Conservation (phyloP, 2,888 invertebrate species). For the Acronicta leporina region DNA sequence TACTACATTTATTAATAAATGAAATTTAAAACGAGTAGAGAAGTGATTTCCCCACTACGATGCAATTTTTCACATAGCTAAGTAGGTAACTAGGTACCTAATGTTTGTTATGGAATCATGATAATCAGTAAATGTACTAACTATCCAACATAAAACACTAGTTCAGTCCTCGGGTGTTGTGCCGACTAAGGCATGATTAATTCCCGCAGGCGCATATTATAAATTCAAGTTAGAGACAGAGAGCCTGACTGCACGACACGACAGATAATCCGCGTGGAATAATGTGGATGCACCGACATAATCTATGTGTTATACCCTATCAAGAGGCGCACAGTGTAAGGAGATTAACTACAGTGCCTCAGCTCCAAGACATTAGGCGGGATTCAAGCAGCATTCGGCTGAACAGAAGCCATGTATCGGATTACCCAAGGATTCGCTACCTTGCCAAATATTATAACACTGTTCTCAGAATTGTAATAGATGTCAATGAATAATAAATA, state of each 20-base stretch:
- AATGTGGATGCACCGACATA: slow-evolving; percentile 75
- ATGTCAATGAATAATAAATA: no score
- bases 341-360: slow-evolving; percentile 72
- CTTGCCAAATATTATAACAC: slow-evolving; percentile 56
- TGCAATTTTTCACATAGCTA: no score
- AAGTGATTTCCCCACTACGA: no score
- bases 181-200: slow-evolving; percentile 62
- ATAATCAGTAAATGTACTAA: no score
- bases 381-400: slow-evolving; percentile 50
- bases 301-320: slow-evolving; percentile 73
- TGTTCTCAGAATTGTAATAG: slow-evolving; percentile 40
- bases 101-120: no score
- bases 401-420: slow-evolving; percentile 57
- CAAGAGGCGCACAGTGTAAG: slow-evolving; percentile 67
- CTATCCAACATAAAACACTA: no score
- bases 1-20: slow-evolving; percentile 24
- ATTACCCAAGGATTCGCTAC: slow-evolving; percentile 46
- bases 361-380: slow-evolving; percentile 62
- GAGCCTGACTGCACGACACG: slow-evolving; percentile 66
- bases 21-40: no score
- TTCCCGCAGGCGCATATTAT: slow-evolving; percentile 65
- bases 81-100: no score
- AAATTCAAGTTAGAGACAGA: slow-evolving; percentile 60
- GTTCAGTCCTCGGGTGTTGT: slow-evolving; percentile 14
- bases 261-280: slow-evolving; percentile 74